Conservation (phyloP, 2,888 invertebrate species). For the Himalopsyche tibetana region DNA sequence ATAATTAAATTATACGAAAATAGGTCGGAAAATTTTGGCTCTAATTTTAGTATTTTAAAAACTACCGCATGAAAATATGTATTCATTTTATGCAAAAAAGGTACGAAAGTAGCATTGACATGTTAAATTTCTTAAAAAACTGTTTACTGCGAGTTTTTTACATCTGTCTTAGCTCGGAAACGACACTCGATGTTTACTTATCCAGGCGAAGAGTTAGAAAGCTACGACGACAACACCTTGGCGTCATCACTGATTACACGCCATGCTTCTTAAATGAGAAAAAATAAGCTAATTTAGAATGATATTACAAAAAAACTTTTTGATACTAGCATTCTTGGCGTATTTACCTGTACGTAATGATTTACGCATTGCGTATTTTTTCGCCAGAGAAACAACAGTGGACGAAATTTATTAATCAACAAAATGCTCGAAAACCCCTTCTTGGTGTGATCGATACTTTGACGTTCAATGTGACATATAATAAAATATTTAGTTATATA, state of each 20-base stretch:
- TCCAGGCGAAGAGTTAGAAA: constrained; percentile 3
- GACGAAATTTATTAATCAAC: no score
- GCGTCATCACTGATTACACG: background rate
- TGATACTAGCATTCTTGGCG: background rate
- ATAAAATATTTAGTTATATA: no score
- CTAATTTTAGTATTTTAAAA: no score
- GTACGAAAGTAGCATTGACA: no score
- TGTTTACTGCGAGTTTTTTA: background rate
- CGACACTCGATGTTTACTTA: constrained; percentile 7
- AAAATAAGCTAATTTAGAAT: constrained; percentile 1
- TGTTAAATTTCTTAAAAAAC: background rate
- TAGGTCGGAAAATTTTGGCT: no score
- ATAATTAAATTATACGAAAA: no score
- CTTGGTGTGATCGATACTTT: no score
- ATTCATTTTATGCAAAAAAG: no score
- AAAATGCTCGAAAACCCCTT: no score
- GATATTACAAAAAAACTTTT: background rate
- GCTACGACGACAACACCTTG: background rate
- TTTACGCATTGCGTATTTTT: constrained; percentile 28
- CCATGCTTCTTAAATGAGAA: constrained; percentile 1
- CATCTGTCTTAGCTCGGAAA: background rate
- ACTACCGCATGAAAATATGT: no score
- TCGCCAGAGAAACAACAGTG: no score
- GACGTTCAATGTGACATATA: no score
- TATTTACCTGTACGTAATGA: background rate